Percentiles rank a stretch among this genome's conserved stretches.
phyloP scores from a whole-genome alignment of 2,888 invertebrate species.

The Pterostichus madidus region DNA sequence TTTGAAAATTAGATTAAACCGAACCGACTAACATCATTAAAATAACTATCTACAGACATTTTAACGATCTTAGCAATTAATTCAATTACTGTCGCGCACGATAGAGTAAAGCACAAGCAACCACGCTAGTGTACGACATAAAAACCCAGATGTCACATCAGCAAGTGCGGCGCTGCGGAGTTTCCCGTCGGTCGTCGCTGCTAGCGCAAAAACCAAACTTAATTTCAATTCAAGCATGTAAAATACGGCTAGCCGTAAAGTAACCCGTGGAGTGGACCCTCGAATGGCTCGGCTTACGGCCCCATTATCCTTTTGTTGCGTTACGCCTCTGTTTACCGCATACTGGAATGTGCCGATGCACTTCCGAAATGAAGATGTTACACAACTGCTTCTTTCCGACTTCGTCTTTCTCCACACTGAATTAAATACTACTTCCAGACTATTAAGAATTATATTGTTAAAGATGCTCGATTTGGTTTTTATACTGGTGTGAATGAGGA shows the following conservation, averaged over 20 bases:
- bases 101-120: background rate
- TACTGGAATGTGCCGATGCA: constrained; percentile 52
- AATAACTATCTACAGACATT: constrained; percentile 34
- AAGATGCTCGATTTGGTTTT: no score
- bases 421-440: no score
- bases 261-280: constrained; percentile 36
- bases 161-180: background rate
- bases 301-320: constrained; percentile 48
- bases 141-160: constrained; percentile 17
- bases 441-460: no score
- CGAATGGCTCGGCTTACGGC: constrained; percentile 9
- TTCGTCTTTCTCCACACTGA: no score
- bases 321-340: constrained; percentile 46
- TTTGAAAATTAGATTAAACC: constrained; percentile 9
- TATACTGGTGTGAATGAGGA: no score
- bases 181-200: no score
- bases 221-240: constrained; percentile 53
- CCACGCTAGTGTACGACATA: background rate
- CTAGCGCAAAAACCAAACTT: constrained; percentile 28
- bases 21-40: constrained; percentile 27
- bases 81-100: constrained; percentile 20
- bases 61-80: constrained; percentile 46
- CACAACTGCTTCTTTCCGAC: background rate
- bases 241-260: constrained; percentile 38
- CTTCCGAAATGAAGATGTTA: constrained; percentile 54